These are phyloP conservation scores for Rhagophthalmus giganteus DNA, from an alignment of 2,888 invertebrate species.

Conservation along the genomic window DNA sequence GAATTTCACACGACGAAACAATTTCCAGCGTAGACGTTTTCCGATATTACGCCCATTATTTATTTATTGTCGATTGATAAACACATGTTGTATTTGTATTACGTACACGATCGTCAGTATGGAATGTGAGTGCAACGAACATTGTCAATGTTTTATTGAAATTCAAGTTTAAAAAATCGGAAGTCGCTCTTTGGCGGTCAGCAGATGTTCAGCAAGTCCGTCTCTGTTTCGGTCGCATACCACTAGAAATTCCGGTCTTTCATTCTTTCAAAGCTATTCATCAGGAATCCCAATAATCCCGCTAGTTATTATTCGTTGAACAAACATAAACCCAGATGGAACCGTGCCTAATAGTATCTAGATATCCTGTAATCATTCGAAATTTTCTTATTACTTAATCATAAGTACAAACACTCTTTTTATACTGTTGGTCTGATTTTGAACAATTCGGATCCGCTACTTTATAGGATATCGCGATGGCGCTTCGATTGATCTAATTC, in stretches of 20 bases:
- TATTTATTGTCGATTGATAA: too few species aligned
- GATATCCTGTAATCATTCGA: too few species aligned
- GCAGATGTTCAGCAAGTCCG: conserved; percentile 7
- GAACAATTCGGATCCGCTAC: too few species aligned
- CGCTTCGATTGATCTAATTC: too few species aligned
- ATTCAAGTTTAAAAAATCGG: background rate
- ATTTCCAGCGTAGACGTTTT: too few species aligned
- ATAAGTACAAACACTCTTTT: too few species aligned
- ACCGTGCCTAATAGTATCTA: too few species aligned
- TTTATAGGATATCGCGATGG: too few species aligned
- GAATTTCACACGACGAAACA: too few species aligned
- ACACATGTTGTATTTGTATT: background rate
- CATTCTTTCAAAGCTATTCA: conserved; percentile 31
- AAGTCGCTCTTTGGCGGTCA: conserved; percentile 7
- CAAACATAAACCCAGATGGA: conserved; percentile 21
- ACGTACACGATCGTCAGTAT: background rate
- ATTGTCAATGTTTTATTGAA: background rate
- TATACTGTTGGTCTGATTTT: too few species aligned
- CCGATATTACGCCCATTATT: too few species aligned
- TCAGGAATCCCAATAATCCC: conserved; percentile 29
- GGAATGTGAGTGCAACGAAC: background rate
- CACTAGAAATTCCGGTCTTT: conserved; percentile 26
- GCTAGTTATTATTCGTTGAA: conserved; percentile 22
- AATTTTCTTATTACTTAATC: background rate
- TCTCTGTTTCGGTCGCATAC: conserved; percentile 23